These are phyloP conservation scores for Mamestra brassicae DNA, from an alignment of 2,888 invertebrate genomes.

Conservation along the genomic window DNA sequence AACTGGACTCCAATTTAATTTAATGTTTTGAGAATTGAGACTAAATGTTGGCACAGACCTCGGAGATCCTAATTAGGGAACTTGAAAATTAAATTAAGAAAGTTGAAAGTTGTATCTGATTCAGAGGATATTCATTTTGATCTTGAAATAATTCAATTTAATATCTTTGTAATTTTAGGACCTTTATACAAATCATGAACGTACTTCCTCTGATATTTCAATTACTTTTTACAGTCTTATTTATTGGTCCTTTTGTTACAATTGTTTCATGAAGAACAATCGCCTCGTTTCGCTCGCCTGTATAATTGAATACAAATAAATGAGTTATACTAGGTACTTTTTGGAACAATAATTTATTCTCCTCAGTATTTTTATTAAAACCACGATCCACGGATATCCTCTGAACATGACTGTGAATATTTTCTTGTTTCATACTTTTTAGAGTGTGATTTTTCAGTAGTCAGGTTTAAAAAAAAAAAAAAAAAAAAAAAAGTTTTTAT, in stretches of 20 bases:
- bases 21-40: slow-evolving; percentile 42
- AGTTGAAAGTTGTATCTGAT: slow-evolving; percentile 26
- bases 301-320: slow-evolving; percentile 5
- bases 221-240: neutral
- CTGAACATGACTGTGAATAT: too few species aligned
- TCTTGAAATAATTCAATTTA: slow-evolving; percentile 16
- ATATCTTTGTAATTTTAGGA: slow-evolving; percentile 3
- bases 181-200: neutral
- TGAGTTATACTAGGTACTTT: neutral
- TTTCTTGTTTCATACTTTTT: too few species aligned
- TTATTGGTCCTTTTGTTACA: neutral
- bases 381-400: too few species aligned
- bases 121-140: slow-evolving; percentile 7
- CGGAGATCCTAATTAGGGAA: slow-evolving; percentile 40
- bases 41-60: slow-evolving; percentile 28
- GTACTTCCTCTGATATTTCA: neutral
- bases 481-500: too few species aligned
- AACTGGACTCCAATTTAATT: slow-evolving; percentile 41
- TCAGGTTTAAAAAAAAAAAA: too few species aligned
- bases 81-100: slow-evolving; percentile 36
- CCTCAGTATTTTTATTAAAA: too few species aligned
- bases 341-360: slow-evolving; percentile 6
- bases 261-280: neutral
- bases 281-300: neutral
- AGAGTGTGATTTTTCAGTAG: too few species aligned